Conservation (phyloP, 2,113 vertebrate genomes). For the Pungitius pungitius region DNA sequence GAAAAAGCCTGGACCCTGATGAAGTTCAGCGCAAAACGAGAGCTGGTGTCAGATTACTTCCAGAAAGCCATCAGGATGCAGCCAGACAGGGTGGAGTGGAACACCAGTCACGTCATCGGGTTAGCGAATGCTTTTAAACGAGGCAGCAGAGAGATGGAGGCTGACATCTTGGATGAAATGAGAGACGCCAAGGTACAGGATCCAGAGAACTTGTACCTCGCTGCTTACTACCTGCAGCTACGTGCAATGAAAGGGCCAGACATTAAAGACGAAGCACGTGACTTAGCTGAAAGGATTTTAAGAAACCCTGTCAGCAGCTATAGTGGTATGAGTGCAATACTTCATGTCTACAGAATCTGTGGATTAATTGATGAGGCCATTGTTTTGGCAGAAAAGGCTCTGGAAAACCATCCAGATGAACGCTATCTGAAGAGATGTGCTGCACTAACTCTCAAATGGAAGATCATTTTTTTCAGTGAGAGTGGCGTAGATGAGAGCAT, state of each 20-base stretch:
- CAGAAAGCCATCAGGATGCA: too few relatives aligned
- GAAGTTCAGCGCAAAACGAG: too few relatives aligned
- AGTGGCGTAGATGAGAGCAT: background rate
- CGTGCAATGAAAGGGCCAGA: background rate
- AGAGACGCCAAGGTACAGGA: background rate
- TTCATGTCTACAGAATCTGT: background rate
- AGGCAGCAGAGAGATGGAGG: background rate
- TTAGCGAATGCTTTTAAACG: background rate
- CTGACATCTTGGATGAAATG: background rate
- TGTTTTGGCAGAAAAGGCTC: too few relatives aligned
- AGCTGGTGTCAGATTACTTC: too few relatives aligned
- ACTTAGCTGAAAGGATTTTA: background rate
- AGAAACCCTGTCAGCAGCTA: background rate
- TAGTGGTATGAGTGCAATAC: background rate
- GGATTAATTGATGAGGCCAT: too few relatives aligned
- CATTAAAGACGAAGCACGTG: background rate
- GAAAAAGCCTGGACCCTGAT: too few relatives aligned
- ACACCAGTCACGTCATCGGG: background rate
- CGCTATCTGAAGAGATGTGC: constrained; percentile 52
- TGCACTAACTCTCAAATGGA: constrained; percentile 41
- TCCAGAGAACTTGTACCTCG: background rate
- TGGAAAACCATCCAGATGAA: too few relatives aligned
- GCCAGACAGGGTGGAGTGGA: background rate
- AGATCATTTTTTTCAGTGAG: background rate
- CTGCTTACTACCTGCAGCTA: background rate